Conservation (phyloP, 1,140 invertebrate genomes). For the Bacillus rossius region DNA sequence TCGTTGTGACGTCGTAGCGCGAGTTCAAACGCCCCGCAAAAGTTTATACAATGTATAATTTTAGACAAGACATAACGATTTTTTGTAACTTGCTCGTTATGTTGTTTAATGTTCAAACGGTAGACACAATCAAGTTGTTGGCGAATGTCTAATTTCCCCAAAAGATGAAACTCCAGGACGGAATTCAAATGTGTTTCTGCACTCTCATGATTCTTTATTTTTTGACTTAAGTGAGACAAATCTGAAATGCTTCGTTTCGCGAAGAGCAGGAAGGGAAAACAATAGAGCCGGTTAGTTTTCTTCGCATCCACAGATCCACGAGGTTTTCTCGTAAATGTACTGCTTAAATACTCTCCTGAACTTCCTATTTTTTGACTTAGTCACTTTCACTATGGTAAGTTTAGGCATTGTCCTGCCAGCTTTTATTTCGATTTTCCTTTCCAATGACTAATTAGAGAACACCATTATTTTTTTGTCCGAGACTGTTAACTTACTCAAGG, state of each 20-base stretch:
- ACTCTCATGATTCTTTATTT: slow-evolving; percentile 16
- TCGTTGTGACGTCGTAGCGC: no score
- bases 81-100: no score
- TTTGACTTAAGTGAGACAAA: slow-evolving; percentile 6
- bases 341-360: neutral
- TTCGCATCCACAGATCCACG: slow-evolving; percentile 10
- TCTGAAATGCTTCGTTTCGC: neutral
- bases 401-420: neutral
- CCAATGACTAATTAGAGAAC: neutral
- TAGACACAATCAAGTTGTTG: slow-evolving; percentile 15
- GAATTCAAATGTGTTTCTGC: slow-evolving; percentile 14
- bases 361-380: neutral
- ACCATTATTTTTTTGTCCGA: neutral
- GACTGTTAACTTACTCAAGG: neutral
- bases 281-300: slow-evolving; percentile 1
- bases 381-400: neutral
- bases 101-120: slow-evolving; percentile 15
- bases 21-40: no score
- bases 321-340: neutral
- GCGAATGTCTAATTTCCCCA: slow-evolving; percentile 15
- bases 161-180: slow-evolving; percentile 12
- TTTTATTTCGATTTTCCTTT: neutral
- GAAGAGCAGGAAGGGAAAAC: slow-evolving; percentile 6
- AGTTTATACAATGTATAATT: slow-evolving; percentile 33
- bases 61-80: slow-evolving; percentile 32